Evolutionary conservation across 1,140 invertebrate species (phyloP).

Genomic region (Caenorhabditis briggsae): DNA sequence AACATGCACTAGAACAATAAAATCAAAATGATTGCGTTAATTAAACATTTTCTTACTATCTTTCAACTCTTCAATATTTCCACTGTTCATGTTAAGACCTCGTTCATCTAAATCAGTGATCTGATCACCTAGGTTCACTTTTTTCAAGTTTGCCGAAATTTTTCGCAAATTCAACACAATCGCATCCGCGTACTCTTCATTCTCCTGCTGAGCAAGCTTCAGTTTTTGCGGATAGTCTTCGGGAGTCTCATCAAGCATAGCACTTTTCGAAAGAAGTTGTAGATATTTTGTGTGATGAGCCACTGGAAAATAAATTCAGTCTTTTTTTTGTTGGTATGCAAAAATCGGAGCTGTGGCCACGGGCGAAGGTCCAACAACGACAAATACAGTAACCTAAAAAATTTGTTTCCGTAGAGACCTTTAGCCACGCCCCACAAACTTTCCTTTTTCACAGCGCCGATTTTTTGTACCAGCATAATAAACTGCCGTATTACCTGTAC

Average conservation of each 20-base stretch:
- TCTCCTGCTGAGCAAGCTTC: background rate
- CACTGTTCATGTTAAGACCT: slow-evolving; percentile 23
- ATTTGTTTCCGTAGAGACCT: too few relatives aligned
- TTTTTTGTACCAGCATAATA: too few relatives aligned
- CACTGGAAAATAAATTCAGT: background rate
- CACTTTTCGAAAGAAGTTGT: slow-evolving; percentile 35
- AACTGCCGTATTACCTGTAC: too few relatives aligned
- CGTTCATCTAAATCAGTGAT: slow-evolving; percentile 45
- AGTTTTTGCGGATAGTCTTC: background rate
- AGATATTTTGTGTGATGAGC: slow-evolving; percentile 48
- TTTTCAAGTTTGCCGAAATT: slow-evolving; percentile 45
- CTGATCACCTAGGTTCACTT: slow-evolving; percentile 33
- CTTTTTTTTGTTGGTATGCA: too few relatives aligned
- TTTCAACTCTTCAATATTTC: slow-evolving; percentile 33
- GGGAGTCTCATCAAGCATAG: slow-evolving; percentile 11
- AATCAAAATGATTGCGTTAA: too few relatives aligned
- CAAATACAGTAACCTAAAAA: too few relatives aligned
- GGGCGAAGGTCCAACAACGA: too few relatives aligned
- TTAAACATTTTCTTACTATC: too few relatives aligned
- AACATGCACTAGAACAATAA: slow-evolving; percentile 56
- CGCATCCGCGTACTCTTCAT: slow-evolving; percentile 32
- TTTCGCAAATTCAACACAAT: slow-evolving; percentile 17
- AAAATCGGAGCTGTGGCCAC: too few relatives aligned
- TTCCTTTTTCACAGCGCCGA: too few relatives aligned
- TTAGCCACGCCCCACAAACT: too few relatives aligned